These are phyloP conservation scores for Argopecten irradians DNA, from an alignment of 1,140 invertebrate species.

Conservation along the genomic window DNA sequence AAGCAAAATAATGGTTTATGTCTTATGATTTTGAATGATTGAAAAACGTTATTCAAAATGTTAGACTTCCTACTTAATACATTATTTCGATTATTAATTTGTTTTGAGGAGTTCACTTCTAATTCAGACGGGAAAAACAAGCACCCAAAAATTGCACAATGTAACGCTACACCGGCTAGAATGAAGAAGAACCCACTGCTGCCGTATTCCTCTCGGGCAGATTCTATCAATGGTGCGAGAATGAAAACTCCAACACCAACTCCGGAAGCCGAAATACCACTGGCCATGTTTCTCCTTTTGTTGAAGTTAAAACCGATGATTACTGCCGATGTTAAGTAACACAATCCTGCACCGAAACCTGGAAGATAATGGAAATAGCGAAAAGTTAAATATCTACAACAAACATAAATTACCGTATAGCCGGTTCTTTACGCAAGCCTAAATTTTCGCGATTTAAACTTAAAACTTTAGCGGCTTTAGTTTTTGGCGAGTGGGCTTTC, in stretches of 20 bases:
- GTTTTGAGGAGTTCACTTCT: no score
- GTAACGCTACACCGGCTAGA: background rate
- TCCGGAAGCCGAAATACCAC: background rate
- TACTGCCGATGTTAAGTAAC: background rate
- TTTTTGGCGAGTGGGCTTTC: no score
- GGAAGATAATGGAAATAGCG: no score
- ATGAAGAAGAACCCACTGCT: background rate
- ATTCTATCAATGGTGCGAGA: background rate
- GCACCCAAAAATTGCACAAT: background rate
- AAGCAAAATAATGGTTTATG: background rate
- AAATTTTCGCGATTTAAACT: no score
- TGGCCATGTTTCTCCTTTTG: background rate
- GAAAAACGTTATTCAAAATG: no score
- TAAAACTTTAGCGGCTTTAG: no score
- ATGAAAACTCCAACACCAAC: background rate
- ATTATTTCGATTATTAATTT: background rate
- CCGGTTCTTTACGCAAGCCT: no score
- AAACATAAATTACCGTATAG: no score
- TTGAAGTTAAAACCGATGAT: background rate
- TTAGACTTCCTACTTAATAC: no score
- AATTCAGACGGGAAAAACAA: background rate
- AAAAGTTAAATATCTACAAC: no score
- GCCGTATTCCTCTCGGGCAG: background rate
- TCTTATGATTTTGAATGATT: slow-evolving; percentile 19
- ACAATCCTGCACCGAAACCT: background rate